Conservation (phyloP, 2,113 vertebrate genomes). For the Crypturellus undulatus region DNA sequence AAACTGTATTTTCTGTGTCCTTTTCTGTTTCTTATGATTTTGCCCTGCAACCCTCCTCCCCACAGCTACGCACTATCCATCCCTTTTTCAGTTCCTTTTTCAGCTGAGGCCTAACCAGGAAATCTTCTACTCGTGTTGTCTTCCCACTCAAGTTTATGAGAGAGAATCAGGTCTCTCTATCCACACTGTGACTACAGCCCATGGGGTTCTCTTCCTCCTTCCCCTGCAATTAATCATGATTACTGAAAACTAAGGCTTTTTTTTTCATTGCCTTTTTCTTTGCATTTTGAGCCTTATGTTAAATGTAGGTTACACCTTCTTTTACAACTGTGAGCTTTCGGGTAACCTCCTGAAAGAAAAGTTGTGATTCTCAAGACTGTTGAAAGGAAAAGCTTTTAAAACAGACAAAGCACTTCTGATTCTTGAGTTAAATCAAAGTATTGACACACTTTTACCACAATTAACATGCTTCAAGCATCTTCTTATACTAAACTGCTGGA, state of each 20-base stretch:
- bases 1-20: not conserved
- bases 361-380: not conserved
- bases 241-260: too few relatives aligned
- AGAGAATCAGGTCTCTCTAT: not conserved
- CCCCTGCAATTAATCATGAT: not conserved
- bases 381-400: slow-evolving; percentile 23
- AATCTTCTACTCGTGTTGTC: not conserved
- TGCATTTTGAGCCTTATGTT: slow-evolving; percentile 23
- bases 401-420: slow-evolving; percentile 25
- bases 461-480: not conserved
- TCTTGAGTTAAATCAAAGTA: slow-evolving; percentile 34
- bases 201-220: not conserved
- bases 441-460: not conserved
- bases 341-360: slow-evolving; percentile 23
- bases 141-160: not conserved
- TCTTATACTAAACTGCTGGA: not conserved
- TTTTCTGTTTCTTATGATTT: not conserved
- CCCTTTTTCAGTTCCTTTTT: not conserved
- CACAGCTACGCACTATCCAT: not conserved
- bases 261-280: not conserved
- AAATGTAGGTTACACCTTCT: slow-evolving; percentile 9
- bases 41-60: not conserved
- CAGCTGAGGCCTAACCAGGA: not conserved
- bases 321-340: not conserved
- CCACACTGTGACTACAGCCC: not conserved